Percentiles rank a stretch among this genome's conserved stretches.
These are phyloP conservation scores for Hippocampus abdominalis DNA, from an alignment of 2,113 vertebrate genomes.

Conservation along the genomic window DNA sequence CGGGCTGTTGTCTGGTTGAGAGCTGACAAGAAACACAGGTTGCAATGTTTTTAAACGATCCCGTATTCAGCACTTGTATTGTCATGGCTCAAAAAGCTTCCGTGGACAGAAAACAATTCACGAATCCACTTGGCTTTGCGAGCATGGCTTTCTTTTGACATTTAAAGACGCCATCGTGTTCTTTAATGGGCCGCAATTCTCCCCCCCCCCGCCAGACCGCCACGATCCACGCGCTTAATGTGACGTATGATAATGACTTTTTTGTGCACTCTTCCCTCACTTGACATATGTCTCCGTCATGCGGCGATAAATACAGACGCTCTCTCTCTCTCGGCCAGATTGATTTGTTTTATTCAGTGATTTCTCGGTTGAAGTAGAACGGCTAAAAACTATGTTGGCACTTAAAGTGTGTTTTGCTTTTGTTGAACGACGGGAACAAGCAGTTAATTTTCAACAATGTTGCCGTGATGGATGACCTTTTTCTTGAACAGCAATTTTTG, in stretches of 20 bases:
- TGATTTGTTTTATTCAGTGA: conserved; percentile 50
- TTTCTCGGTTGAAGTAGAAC: conserved; percentile 44
- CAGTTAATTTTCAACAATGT: conserved; percentile 45
- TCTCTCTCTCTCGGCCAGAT: conserved; percentile 32
- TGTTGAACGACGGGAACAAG: not conserved
- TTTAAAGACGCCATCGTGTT: conserved; percentile 26
- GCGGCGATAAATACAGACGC: conserved; percentile 47
- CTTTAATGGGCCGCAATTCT: conserved; percentile 20
- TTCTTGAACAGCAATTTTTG: conserved; percentile 54
- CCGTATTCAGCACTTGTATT: not conserved
- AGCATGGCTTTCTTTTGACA: conserved; percentile 25
- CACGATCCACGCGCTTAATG: conserved; percentile 9
- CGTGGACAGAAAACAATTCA: not conserved
- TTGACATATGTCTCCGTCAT: conserved; percentile 57
- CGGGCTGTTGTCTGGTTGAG: not conserved
- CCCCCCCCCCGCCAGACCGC: not conserved
- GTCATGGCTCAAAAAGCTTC: not conserved
- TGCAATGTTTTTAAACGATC: not conserved
- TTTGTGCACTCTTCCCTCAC: conserved; percentile 42
- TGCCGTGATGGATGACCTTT: conserved; percentile 42
- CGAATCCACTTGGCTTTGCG: not conserved
- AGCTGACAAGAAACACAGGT: not conserved
- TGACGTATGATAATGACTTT: conserved; percentile 62
- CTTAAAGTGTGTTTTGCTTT: conserved; percentile 17
- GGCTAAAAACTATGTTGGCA: conserved; percentile 28